Percentiles rank a stretch among this genome's conserved stretches.
phyloP scores from a whole-genome alignment of 2,113 vertebrate genomes.

The Gavialis gangeticus region DNA sequence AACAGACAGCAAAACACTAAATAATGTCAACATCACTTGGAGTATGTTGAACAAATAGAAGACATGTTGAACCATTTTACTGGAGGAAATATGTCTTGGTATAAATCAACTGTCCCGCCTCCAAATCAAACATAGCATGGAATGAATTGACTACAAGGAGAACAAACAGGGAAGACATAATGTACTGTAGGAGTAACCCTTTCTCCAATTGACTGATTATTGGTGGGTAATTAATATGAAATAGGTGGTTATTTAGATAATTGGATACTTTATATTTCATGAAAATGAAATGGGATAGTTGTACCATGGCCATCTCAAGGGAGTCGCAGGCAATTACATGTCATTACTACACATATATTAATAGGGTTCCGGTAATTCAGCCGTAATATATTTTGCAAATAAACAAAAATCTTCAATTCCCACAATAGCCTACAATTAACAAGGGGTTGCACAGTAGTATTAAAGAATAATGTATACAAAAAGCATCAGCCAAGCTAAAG shows the following conservation, averaged over 20 bases:
- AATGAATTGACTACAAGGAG: background rate
- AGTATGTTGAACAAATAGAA: background rate
- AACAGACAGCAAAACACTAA: background rate
- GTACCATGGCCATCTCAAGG: constrained; percentile 55
- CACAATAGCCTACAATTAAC: constrained; percentile 64
- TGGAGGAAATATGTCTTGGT: background rate
- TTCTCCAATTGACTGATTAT: constrained; percentile 59
- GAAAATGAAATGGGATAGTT: constrained; percentile 64
- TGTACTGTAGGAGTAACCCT: constrained; percentile 18
- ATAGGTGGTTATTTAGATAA: constrained; percentile 75
- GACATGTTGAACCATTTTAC: background rate
- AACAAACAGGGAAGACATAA: constrained; percentile 27
- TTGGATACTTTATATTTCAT: constrained; percentile 71
- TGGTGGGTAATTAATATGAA: constrained; percentile 75
- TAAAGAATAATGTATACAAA: constrained; percentile 65
- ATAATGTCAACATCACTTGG: background rate
- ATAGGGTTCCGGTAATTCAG: constrained; percentile 66
- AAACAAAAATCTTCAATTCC: constrained; percentile 72
- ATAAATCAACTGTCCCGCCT: constrained; percentile 27
- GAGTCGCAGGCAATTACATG: constrained; percentile 69
- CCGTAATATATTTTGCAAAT: constrained; percentile 68
- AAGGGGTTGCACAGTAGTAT: constrained; percentile 57
- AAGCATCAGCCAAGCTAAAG: constrained; percentile 64
- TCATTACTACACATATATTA: constrained; percentile 70
- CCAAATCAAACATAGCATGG: background rate